Conservation (phyloP, 2,888 invertebrate genomes). For the Apoda limacodes region DNA sequence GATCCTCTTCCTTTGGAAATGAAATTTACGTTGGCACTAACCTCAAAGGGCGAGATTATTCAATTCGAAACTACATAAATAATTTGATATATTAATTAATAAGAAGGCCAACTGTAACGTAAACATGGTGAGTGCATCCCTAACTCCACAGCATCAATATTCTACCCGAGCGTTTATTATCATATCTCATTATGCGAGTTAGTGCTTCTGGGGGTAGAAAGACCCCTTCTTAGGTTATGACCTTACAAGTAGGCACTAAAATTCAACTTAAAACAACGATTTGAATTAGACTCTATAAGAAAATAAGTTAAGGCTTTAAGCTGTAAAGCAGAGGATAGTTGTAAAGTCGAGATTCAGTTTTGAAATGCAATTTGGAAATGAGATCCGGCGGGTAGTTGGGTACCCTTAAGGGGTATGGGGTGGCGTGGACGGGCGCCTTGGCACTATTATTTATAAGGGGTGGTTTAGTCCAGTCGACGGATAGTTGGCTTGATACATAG, state of each 20-base stretch:
- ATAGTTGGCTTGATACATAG: slow-evolving; percentile 38
- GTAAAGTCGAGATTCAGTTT: slow-evolving; percentile 64
- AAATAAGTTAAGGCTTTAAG: slow-evolving; percentile 22
- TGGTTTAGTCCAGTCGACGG: slow-evolving; percentile 60
- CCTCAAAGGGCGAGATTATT: too few species aligned
- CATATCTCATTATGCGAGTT: slow-evolving; percentile 71
- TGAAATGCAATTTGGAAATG: slow-evolving; percentile 68
- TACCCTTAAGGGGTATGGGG: slow-evolving; percentile 54
- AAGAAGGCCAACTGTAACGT: slow-evolving; percentile 31
- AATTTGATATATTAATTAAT: slow-evolving; percentile 27
- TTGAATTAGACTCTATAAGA: slow-evolving; percentile 28
- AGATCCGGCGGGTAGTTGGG: slow-evolving; percentile 57
- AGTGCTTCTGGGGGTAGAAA: slow-evolving; percentile 49
- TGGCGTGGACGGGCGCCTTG: slow-evolving; percentile 46
- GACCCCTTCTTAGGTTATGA: slow-evolving; percentile 59
- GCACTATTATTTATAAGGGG: slow-evolving; percentile 69
- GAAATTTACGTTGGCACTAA: not conserved
- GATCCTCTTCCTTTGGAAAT: slow-evolving; percentile 30
- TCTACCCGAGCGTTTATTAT: slow-evolving; percentile 66
- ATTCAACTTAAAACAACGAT: slow-evolving; percentile 28
- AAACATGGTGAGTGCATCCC: slow-evolving; percentile 57
- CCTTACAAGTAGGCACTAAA: slow-evolving; percentile 47
- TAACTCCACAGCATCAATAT: slow-evolving; percentile 66
- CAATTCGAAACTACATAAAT: too few species aligned
- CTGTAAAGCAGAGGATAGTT: slow-evolving; percentile 28